Percentiles rank a stretch among this genome's conserved stretches.
Evolutionary conservation across 2,113 vertebrate species (phyloP).

Genomic region (Narcine bancroftii): DNA sequence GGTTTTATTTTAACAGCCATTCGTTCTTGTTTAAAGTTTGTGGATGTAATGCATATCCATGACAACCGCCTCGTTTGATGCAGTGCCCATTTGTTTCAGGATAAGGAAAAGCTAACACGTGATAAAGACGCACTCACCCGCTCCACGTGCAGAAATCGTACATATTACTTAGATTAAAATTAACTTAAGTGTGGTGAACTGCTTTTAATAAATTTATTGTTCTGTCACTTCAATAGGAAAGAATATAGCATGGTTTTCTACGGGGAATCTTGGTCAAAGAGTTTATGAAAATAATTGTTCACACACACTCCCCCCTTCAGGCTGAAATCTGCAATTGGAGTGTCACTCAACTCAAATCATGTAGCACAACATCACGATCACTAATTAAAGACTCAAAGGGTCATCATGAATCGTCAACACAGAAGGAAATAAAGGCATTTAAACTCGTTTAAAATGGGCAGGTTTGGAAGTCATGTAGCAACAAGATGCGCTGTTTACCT

Average conservation of each 20-base stretch:
- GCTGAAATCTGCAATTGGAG: background rate
- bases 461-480: background rate
- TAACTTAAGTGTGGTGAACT: too few relatives aligned
- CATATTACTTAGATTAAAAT: too few relatives aligned
- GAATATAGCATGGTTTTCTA: background rate
- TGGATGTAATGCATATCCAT: background rate
- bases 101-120: background rate
- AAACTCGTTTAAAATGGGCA: background rate
- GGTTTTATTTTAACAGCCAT: background rate
- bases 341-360: background rate
- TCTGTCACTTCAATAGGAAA: background rate
- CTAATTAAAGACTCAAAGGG: background rate
- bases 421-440: background rate
- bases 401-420: background rate
- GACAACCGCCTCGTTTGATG: too few relatives aligned
- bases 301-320: too few relatives aligned
- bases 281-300: background rate
- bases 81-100: background rate
- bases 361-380: background rate
- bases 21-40: background rate
- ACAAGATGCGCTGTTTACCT: slow-evolving; percentile 64
- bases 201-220: background rate
- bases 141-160: background rate
- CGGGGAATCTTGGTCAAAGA: background rate
- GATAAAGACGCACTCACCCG: too few relatives aligned